Evolutionary conservation across 2,888 invertebrate genomes (phyloP), one percentile per base, ranked within the genome.

Genomic region (Brassicogethes aeneus): DNA sequence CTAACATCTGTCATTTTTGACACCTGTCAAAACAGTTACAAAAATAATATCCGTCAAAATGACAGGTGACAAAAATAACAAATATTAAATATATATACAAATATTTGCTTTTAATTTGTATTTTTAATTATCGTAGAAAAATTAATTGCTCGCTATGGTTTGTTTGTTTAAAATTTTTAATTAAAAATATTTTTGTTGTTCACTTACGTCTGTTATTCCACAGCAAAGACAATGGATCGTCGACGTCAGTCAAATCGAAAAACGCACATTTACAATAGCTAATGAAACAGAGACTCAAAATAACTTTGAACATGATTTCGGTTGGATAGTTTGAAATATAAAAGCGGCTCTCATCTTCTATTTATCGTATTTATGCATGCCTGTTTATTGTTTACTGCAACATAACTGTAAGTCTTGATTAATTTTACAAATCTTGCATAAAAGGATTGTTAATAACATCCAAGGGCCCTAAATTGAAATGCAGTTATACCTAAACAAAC

Each of bases 191-290:
- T n/a, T n/a, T n/a, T n/a, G n/a, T n/a, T n/a, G n/a, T n/a, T n/a
- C 5, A 23, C 23, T 23, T 23, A 23, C 23, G 23, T 7, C 23
- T 5, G 23, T 23, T 23, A 36, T 58, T 51, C 59, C 59, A 61
- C 3, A 61, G 39, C 13, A 56, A 34, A 5, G 54, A 46, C 10
- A 60, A 41, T 3, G 60, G 59, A 50, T 60, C 61, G 33, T 60
- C 60, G 16, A 60, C 49, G 43, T 61, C 61, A 1, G 53, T 52
- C 34, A 60, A 44, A 41, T 61, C 61, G 32, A 61, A 61, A 40
- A 59, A 58, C 3, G 53, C 59, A 39, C 52, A 50, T 14, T 37
- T 23, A 10, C 5, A 23, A 10, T 23, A 23, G 10, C 10, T 5
- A 5, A 10, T 10, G 5, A 23, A 23, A 23, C 5, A 5, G 23